Evolutionary conservation across 2,797 vertebrate genomes (phyloP).

Genomic region (Otolemur crassicaudatus): DNA sequence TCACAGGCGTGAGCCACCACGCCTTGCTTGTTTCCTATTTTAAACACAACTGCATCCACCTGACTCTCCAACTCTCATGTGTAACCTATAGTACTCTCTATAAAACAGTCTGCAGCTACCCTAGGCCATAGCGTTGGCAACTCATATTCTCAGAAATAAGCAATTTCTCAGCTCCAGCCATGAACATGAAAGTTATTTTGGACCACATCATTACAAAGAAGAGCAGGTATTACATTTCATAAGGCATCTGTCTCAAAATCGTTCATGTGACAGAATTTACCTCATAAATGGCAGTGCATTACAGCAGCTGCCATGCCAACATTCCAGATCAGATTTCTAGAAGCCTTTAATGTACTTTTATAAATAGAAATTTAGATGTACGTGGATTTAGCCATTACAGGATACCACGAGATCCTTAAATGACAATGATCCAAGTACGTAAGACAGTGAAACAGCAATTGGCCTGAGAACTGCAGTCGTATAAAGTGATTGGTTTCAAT

Average conservation of each 20-base stretch:
- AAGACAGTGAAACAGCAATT: background rate
- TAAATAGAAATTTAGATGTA: constrained; percentile 46
- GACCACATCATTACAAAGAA: constrained; percentile 31
- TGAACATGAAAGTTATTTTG: constrained; percentile 47
- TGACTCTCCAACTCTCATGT: background rate
- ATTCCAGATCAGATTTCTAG: background rate
- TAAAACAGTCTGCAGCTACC: background rate
- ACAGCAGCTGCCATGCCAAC: background rate
- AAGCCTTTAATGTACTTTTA: background rate
- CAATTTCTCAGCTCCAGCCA: constrained; percentile 22
- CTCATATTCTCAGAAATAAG: constrained; percentile 58
- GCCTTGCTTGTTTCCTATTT: background rate
- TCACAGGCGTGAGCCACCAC: too few species aligned
- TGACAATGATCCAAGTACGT: constrained; percentile 15
- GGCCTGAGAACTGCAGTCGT: background rate
- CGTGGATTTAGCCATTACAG: constrained; percentile 25
- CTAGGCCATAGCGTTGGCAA: background rate
- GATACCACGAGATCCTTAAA: background rate
- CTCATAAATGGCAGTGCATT: background rate
- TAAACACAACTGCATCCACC: background rate
- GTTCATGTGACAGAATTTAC: constrained; percentile 3
- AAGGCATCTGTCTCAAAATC: constrained; percentile 6
- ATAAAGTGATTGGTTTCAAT: background rate
- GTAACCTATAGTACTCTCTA: background rate
- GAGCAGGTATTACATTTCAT: background rate